Evolutionary conservation across 2,113 vertebrate genomes (phyloP).

Genomic region (Peucedramus taeniatus): DNA sequence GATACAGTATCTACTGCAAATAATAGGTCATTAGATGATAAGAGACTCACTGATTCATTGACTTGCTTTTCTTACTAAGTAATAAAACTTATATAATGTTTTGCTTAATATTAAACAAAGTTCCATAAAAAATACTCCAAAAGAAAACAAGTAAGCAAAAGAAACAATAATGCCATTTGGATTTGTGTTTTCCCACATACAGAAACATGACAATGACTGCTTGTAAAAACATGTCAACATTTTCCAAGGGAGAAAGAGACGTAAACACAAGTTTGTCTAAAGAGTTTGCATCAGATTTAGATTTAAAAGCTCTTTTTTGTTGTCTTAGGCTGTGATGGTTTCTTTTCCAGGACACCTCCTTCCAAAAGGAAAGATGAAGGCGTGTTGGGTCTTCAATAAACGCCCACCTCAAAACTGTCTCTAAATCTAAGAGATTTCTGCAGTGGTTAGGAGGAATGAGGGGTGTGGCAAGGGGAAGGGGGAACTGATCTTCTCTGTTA

Average conservation of each 20-base stretch:
- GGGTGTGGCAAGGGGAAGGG: neutral
- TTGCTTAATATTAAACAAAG: neutral
- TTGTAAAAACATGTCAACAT: neutral
- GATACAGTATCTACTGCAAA: slow-evolving; percentile 7
- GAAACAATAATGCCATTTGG: neutral
- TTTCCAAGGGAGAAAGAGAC: neutral
- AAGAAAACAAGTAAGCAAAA: neutral
- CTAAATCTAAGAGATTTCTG: neutral
- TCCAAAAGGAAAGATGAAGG: neutral
- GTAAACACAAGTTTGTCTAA: neutral
- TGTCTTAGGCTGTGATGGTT: neutral
- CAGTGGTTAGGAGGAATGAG: neutral
- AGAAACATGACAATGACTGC: neutral
- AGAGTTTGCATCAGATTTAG: neutral
- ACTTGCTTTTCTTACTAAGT: neutral
- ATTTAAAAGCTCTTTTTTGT: neutral
- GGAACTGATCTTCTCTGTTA: neutral
- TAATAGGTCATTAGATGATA: neutral
- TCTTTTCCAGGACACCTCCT: neutral
- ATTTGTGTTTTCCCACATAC: neutral
- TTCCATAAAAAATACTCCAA: neutral
- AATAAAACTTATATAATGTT: neutral
- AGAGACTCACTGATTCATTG: neutral
- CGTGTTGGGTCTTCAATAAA: neutral
- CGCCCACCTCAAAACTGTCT: neutral